Evolutionary conservation across 2,113 vertebrate genomes (phyloP).

Genomic region (Lucifuga dentata): DNA sequence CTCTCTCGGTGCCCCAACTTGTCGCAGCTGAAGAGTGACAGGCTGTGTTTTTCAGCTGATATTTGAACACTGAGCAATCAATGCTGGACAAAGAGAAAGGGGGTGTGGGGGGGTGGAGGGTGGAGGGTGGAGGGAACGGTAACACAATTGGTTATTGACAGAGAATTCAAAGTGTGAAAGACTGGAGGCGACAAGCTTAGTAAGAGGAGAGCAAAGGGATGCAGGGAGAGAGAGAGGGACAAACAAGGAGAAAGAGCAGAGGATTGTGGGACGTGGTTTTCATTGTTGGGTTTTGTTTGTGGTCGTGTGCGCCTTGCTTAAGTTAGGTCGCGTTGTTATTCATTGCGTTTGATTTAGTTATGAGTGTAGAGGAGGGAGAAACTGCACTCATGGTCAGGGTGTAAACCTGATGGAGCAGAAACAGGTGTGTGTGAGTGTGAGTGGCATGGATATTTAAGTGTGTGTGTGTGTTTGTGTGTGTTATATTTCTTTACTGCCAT

Average conservation of each 20-base stretch:
- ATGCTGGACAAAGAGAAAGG: slow-evolving; percentile 78
- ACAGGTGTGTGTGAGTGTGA: not conserved
- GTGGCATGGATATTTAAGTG: too few relatives aligned
- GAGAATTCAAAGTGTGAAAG: slow-evolving; percentile 81
- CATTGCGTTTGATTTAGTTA: slow-evolving; percentile 6
- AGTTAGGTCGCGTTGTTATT: not conserved
- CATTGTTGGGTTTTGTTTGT: slow-evolving; percentile 34
- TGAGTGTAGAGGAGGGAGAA: slow-evolving; percentile 9
- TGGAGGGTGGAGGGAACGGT: slow-evolving; percentile 47
- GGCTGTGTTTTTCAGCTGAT: slow-evolving; percentile 77
- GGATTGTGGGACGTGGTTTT: slow-evolving; percentile 26
- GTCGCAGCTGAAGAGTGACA: slow-evolving; percentile 73
- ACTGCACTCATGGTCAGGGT: slow-evolving; percentile 12
- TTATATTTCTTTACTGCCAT: not conserved
- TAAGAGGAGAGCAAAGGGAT: slow-evolving; percentile 45
- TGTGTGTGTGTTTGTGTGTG: not conserved
- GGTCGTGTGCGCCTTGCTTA: slow-evolving; percentile 19
- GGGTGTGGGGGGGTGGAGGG: slow-evolving; percentile 49
- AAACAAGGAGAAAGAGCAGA: slow-evolving; percentile 26
- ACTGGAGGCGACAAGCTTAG: slow-evolving; percentile 70
- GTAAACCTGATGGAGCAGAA: slow-evolving; percentile 11
- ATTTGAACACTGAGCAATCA: slow-evolving; percentile 80
- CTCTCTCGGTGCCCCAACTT: slow-evolving; percentile 38
- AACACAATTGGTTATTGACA: slow-evolving; percentile 86
- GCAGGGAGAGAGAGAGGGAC: slow-evolving; percentile 29